Evolutionary conservation across 2,888 invertebrate species (phyloP).

Genomic region (Ametastegia equiseti): DNA sequence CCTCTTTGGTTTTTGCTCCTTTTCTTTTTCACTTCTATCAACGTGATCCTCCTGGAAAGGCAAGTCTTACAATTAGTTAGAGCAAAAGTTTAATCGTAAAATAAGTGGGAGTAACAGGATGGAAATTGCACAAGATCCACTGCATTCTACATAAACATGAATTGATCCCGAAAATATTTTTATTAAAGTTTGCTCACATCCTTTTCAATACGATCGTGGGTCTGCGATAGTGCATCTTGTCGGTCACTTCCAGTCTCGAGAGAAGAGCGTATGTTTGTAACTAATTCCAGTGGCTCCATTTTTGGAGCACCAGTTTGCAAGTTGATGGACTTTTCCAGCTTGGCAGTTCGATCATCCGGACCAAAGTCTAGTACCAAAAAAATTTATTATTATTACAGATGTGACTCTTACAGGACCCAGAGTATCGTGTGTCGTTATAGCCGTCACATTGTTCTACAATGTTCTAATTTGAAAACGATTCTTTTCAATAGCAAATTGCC

Average conservation of each 20-base stretch:
- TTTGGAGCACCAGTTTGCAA: constrained; percentile 50
- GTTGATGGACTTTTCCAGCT: not conserved
- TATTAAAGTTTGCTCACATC: not conserved
- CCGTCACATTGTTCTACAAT: too few relatives aligned
- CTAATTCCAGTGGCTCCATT: constrained; percentile 48
- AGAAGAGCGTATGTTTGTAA: constrained; percentile 47
- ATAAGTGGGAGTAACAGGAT: not conserved
- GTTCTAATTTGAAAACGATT: too few relatives aligned
- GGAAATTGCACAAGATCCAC: too few relatives aligned
- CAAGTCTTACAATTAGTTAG: not conserved
- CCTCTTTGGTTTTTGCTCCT: constrained; percentile 46
- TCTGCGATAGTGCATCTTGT: not conserved
- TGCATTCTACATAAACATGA: not conserved
- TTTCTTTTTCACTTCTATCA: constrained; percentile 49
- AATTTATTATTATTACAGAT: not conserved
- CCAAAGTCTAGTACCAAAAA: constrained; percentile 1
- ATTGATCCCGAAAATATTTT: not conserved
- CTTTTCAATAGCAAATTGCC: too few relatives aligned
- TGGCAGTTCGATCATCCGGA: not conserved
- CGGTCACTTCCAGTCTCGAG: constrained; percentile 31
- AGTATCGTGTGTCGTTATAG: too few relatives aligned
- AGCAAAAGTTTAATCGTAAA: not conserved
- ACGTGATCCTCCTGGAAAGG: not conserved
- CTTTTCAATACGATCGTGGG: not conserved
- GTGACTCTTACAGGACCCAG: not conserved